Base-by-base conservation (phyloP, 2,888 invertebrate genomes). In the Harpalus rufipes region DNA sequence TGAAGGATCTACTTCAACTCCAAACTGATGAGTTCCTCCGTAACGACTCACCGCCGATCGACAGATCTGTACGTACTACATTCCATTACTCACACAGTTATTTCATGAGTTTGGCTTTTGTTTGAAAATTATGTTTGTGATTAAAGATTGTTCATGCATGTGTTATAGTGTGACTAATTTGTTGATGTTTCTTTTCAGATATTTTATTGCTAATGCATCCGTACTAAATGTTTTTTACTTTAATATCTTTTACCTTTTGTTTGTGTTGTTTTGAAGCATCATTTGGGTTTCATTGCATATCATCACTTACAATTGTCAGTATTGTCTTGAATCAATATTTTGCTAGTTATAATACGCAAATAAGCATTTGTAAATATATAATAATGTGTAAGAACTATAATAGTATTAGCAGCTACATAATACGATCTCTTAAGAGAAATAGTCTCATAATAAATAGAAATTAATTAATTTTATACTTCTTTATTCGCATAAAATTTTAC, bases 1-100 rank as follows among this genome's bases (percentile, higher is more conserved):
- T 94, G 88, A 92, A 93, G 87, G 93, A 94, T 89, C 92, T 94
- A 63, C 91, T 94, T 86, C 93, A 93, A 85, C 88, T 91, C 59
- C 90, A 90, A 21, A 89, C 91, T 16, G 86, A 88, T 56, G 85
- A 87, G 16, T 78, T 86, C 12, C 82, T 85, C 10, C 8, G 32
- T 25, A 86, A 86, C 18, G 91, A 90, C 39, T 92, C 92, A 59
- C 94, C 94, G 81, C 92, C 93, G 72, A 94, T 94, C 83, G 94
- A 94, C 89, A 91, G 94, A 92, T 94, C 93, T 89, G 94, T 94
- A 92, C 93, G 93, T 93, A 87, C 61, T 81, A 12, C 25, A n/a
- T 10, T n/a, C 56, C 68, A 12, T 18, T 18, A 12, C 18, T 63
- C 7, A 32, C 32, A 32, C 32, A 32, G 32, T 32, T 32, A 32